These are phyloP conservation scores for Ooceraea biroi DNA, from an alignment of 1,140 invertebrate genomes.

Conservation along the genomic window DNA sequence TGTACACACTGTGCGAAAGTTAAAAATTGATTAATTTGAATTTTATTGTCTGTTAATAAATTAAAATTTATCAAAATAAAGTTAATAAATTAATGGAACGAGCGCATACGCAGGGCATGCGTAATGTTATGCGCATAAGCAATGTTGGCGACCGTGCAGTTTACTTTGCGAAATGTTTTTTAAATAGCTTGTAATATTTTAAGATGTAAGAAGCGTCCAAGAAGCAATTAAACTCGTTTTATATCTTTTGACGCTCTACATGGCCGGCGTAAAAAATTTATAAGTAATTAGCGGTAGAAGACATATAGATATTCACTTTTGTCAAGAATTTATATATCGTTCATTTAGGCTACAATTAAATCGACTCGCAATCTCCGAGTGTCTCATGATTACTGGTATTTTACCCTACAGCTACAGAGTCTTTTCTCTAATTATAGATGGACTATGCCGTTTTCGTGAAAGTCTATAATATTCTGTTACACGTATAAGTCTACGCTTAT, in stretches of 20 bases:
- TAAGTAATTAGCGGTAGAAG: constrained; percentile 35
- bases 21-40: constrained; percentile 32
- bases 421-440: constrained; percentile 17
- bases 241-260: constrained; percentile 34
- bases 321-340: constrained; percentile 63
- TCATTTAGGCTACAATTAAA: constrained; percentile 73
- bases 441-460: not conserved
- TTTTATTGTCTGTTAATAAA: constrained; percentile 49
- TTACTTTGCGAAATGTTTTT: constrained; percentile 45
- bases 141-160: constrained; percentile 14
- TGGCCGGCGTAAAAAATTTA: constrained; percentile 23
- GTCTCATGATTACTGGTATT: constrained; percentile 34
- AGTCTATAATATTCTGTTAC: constrained; percentile 21
- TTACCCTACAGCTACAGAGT: constrained; percentile 2
- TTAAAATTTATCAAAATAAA: constrained; percentile 44
- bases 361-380: constrained; percentile 69
- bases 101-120: constrained; percentile 9
- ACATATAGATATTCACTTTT: constrained; percentile 54
- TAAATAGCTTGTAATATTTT: constrained; percentile 48
- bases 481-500: not conserved
- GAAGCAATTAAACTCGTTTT: constrained; percentile 44
- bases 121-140: not conserved
- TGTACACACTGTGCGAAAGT: constrained; percentile 3
- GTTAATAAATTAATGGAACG: constrained; percentile 26
- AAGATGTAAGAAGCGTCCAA: constrained; percentile 33